Percentiles rank a stretch among this genome's conserved stretches.
Conservation (phyloP, 23 tunicate species). For the Aplidium turbinatum region DNA sequence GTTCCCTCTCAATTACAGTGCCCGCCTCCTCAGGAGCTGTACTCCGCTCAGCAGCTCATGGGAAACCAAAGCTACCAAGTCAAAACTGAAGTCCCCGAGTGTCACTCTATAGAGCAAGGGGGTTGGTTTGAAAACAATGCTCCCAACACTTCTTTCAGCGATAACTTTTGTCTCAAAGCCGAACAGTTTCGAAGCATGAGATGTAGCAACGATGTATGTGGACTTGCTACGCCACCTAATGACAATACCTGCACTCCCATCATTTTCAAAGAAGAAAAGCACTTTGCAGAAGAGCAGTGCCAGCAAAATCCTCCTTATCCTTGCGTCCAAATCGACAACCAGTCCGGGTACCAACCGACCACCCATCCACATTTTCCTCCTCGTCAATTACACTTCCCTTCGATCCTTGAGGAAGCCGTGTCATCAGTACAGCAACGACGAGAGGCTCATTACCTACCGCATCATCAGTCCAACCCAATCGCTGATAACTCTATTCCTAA, state of each 20-base stretch:
- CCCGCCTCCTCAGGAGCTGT: slow-evolving; percentile 22
- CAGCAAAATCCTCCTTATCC: not conserved
- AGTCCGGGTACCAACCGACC: slow-evolving; percentile 22
- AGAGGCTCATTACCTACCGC: not conserved
- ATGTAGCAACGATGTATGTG: slow-evolving; percentile 34
- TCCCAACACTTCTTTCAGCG: not conserved
- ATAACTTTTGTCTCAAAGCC: not conserved
- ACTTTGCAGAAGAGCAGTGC: slow-evolving; percentile 28
- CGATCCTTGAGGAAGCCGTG: slow-evolving; percentile 22
- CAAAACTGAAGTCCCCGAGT: slow-evolving; percentile 29
- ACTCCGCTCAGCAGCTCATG: slow-evolving; percentile 33
- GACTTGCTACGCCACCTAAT: not conserved
- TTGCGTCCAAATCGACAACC: not conserved
- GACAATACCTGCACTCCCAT: not conserved
- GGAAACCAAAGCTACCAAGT: slow-evolving; percentile 14
- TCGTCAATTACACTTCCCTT: slow-evolving; percentile 49
- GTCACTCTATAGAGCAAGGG: not conserved
- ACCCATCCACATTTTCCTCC: slow-evolving; percentile 56
- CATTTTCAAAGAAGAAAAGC: slow-evolving; percentile 35
- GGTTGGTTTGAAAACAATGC: not conserved
- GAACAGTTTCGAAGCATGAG: slow-evolving; percentile 15
- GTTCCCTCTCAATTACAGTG: slow-evolving; percentile 15
- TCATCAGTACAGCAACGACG: not conserved
- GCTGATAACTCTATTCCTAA: slow-evolving; percentile 3
- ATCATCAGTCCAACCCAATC: slow-evolving; percentile 7